Evolutionary conservation across 2,888 invertebrate species (phyloP).

Genomic region (Carterocephalus palaemon): DNA sequence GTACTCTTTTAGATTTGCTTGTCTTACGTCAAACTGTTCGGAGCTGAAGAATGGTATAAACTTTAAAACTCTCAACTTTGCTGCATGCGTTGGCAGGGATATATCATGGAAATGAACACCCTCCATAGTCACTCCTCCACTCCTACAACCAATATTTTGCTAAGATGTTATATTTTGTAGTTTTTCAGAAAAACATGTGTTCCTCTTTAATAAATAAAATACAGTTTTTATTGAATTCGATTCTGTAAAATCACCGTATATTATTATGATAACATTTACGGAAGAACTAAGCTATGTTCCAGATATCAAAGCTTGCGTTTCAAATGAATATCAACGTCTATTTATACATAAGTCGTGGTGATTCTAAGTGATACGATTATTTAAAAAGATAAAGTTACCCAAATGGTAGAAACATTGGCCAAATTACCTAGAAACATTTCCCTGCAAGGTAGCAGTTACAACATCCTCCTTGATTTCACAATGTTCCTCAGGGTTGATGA

Average conservation of each 20-base stretch:
- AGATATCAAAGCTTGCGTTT: neutral
- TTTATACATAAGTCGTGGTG: too few species aligned
- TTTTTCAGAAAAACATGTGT: neutral
- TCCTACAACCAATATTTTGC: neutral
- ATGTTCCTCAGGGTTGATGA: conserved; percentile 42
- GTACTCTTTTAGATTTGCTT: too few species aligned
- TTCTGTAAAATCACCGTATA: neutral
- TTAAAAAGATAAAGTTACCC: too few species aligned
- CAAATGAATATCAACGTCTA: neutral
- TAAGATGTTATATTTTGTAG: neutral
- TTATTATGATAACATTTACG: neutral
- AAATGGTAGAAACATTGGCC: neutral
- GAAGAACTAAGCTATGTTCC: neutral
- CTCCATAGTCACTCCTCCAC: neutral
- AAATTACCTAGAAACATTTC: neutral
- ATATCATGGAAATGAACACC: neutral
- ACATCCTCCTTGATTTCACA: conserved; percentile 2
- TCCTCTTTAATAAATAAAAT: neutral
- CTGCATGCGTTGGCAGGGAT: neutral
- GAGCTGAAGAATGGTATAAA: conserved; percentile 39
- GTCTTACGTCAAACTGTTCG: conserved; percentile 37
- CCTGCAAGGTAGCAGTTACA: conserved; percentile 33
- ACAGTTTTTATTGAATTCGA: neutral
- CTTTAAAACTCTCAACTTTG: conserved; percentile 34
- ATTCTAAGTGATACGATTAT: too few species aligned